Base-by-base conservation (phyloP, 1,140 invertebrate genomes). In the Drosophila melanica region DNA sequence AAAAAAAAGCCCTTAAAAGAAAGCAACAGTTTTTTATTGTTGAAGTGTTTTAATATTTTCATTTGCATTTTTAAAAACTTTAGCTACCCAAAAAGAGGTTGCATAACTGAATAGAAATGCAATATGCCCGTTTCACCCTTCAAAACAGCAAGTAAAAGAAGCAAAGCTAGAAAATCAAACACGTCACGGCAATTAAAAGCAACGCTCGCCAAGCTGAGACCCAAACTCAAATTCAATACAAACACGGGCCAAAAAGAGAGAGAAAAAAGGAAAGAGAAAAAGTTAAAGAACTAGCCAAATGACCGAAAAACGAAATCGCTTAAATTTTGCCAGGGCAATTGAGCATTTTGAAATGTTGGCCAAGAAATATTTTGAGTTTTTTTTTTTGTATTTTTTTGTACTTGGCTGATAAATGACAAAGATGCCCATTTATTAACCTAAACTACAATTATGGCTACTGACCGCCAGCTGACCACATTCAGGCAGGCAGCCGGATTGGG, bases 151-250 rank as follows among this genome's bases (percentile, higher is more conserved):
- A 41, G 59, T 48, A 33, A 14, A 41, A 60, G 18, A 59, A 68
- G 44, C 20, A 65, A 42, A 73, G 53, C 33, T 64, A 35, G 44
- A 67, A 81, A 79, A 81, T 66, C 75, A 87, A 87, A 87, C 84
- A 77, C 71, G 82, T 79, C 76, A 87, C 79, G 84, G 79, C 84
- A 87, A 87, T 87, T 87, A 87, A 87, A 89, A 82, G 68, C 79
- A 47, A 76, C 66, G 57, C 30, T 27, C 18, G 20, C 39, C 12
- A 12, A 37, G 10, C 41, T 50, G 12, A 39, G 20, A 51, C 16
- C 55, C 41, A 23, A 51, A 16, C 42, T 44, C 18, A 41, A 63
- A 41, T 23, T 63, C 20, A 48, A 50, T 30, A 30, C 12, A 42
- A 41, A 16, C 44, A 12, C 12, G 9, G 39, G n/a, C 12, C 4